phyloP scores from a whole-genome alignment of 2,888 invertebrate species.

The Lasiommata megera region DNA sequence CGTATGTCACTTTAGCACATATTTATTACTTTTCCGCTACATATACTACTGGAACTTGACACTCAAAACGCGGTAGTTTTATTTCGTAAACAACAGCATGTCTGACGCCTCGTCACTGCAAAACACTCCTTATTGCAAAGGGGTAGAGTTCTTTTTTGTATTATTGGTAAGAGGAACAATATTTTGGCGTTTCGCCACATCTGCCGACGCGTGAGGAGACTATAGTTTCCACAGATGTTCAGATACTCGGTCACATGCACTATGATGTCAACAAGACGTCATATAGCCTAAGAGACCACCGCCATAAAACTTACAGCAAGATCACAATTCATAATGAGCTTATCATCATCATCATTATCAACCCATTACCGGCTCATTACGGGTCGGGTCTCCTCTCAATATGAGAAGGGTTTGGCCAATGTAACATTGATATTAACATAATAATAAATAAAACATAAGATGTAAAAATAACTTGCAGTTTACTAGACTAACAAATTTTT shows the following conservation, averaged over 20 bases:
- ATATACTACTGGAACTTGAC: background rate
- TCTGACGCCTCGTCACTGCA: background rate
- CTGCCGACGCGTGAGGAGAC: constrained; percentile 27
- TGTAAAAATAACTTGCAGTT: too few relatives aligned
- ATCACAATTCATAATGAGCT: too few relatives aligned
- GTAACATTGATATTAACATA: too few relatives aligned
- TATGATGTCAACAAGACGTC: constrained; percentile 12
- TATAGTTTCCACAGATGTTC: constrained; percentile 22
- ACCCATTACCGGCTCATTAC: too few relatives aligned
- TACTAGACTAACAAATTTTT: too few relatives aligned
- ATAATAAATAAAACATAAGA: too few relatives aligned
- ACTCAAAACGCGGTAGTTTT: background rate
- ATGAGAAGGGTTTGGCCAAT: too few relatives aligned
- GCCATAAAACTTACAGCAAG: background rate
- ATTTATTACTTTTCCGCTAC: constrained; percentile 4
- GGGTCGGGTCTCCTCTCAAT: too few relatives aligned
- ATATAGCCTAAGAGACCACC: background rate
- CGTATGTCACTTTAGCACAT: background rate
- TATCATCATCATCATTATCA: too few relatives aligned
- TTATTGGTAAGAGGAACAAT: constrained; percentile 3
- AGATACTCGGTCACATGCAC: constrained; percentile 10
- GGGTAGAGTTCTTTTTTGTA: constrained; percentile 21
- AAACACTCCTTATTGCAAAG: constrained; percentile 14
- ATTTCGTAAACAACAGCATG: constrained; percentile 17
- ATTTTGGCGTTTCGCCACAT: constrained; percentile 33